A percentile compares a stretch with the other conserved stretches of the same genome.
Evolutionary conservation across 2,888 invertebrate species (phyloP).

Genomic region (Camptogramma bilineatum): DNA sequence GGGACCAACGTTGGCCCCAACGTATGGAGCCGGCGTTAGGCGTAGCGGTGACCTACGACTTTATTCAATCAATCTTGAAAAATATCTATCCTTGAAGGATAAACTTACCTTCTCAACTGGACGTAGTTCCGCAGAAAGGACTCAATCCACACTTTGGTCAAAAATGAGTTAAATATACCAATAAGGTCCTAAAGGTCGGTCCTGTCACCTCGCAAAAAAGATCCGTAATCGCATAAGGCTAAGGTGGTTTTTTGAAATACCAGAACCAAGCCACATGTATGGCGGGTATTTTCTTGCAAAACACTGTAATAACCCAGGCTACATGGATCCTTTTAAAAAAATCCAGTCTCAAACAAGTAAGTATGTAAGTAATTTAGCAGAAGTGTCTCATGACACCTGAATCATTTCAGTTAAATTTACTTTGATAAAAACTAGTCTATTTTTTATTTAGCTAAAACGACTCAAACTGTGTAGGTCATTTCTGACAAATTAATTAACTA

Average conservation of each 20-base stretch:
- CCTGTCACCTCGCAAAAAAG: not conserved
- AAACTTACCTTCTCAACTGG: not conserved
- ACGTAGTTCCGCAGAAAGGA: too few relatives aligned
- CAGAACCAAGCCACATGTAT: not conserved
- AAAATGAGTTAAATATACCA: not conserved
- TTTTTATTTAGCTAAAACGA: constrained; percentile 6
- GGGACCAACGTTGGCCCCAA: too few relatives aligned
- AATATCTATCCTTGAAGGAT: not conserved
- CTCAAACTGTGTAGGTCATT: constrained; percentile 7
- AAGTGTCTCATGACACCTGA: constrained; percentile 1
- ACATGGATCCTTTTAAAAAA: not conserved
- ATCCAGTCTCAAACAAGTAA: not conserved
- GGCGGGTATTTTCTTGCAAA: too few relatives aligned
- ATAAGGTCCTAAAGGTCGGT: not conserved
- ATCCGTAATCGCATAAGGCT: constrained; percentile 1
- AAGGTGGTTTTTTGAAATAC: not conserved
- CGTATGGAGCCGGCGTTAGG: too few relatives aligned
- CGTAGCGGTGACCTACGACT: too few relatives aligned
- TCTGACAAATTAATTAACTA: constrained; percentile 2
- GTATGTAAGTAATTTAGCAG: constrained; percentile 2
- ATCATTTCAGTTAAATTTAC: constrained; percentile 1
- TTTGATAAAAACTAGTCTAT: constrained; percentile 2
- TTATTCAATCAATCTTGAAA: not conserved
- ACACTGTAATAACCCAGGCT: too few relatives aligned
- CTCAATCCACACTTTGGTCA: too few relatives aligned